Percentiles rank a stretch among this genome's conserved stretches.
Evolutionary conservation across 2,113 vertebrate genomes (phyloP).

Genomic region (Lepidothrix coronata): DNA sequence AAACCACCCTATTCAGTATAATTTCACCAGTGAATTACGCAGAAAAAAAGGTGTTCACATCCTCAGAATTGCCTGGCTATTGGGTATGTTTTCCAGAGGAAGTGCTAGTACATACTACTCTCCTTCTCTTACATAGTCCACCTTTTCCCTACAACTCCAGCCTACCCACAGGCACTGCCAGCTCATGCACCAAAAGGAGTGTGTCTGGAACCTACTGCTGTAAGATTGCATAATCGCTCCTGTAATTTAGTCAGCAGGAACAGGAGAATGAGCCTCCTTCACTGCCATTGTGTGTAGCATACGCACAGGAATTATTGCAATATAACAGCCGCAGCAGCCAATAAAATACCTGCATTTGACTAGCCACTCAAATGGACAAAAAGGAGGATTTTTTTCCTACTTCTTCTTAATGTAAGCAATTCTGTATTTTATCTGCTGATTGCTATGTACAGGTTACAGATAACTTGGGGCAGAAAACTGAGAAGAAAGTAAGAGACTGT

Average conservation of each 20-base stretch:
- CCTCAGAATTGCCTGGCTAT: not conserved
- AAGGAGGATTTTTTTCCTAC: not conserved
- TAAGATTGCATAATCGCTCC: not conserved
- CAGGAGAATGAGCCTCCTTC: not conserved
- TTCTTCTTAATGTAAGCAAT: not conserved
- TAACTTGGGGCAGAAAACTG: not conserved
- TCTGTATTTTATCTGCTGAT: not conserved
- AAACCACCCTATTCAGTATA: not conserved
- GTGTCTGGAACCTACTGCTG: slow-evolving; percentile 3
- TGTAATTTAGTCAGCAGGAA: not conserved
- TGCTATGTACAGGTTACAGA: not conserved
- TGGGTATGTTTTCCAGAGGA: not conserved
- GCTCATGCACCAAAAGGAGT: not conserved
- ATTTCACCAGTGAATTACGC: not conserved
- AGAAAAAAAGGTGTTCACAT: not conserved
- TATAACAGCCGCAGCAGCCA: not conserved
- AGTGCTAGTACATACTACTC: not conserved
- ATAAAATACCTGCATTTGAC: not conserved
- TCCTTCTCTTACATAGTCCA: not conserved
- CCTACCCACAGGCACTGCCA: not conserved
- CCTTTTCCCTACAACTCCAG: not conserved
- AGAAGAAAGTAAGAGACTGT: not conserved
- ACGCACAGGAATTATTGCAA: not conserved
- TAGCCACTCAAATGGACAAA: not conserved
- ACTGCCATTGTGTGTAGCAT: not conserved